Evolutionary conservation across 2,888 invertebrate species (phyloP).

Genomic region (Drosophila sordidula): DNA sequence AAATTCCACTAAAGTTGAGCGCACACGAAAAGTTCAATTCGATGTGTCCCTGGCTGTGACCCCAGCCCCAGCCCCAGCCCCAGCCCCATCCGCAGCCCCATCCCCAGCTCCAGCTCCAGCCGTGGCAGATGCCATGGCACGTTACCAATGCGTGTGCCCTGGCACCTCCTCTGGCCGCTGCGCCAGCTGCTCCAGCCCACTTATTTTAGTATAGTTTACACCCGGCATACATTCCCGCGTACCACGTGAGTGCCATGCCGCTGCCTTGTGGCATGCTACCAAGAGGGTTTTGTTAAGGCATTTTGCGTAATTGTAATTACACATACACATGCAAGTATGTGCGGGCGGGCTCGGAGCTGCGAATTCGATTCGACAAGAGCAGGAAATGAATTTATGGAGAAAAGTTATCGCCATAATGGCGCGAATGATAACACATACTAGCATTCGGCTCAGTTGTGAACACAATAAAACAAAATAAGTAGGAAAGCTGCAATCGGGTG

Average conservation of each 20-base stretch:
- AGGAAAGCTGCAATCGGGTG: too few relatives aligned
- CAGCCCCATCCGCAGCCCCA: too few relatives aligned
- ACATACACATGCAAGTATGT: constrained; percentile 41
- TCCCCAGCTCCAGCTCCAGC: background rate
- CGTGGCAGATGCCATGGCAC: constrained; percentile 19
- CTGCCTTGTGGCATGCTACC: constrained; percentile 33
- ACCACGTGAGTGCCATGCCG: constrained; percentile 7
- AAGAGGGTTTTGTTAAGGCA: constrained; percentile 23
- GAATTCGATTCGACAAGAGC: background rate
- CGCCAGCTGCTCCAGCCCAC: constrained; percentile 5
- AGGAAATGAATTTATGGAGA: constrained; percentile 73
- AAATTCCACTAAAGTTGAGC: constrained; percentile 44
- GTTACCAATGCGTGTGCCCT: constrained; percentile 9
- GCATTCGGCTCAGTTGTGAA: background rate
- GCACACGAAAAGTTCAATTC: constrained; percentile 40
- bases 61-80: background rate
- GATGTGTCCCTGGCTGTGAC: constrained; percentile 15
- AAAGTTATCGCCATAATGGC: constrained; percentile 45
- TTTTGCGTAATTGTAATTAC: constrained; percentile 74
- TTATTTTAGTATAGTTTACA: constrained; percentile 39
- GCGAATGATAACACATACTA: constrained; percentile 23
- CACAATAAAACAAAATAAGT: background rate
- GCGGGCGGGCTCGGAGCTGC: background rate
- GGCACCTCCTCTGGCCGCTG: background rate
- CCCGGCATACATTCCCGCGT: constrained; percentile 15